Conservation (phyloP, 2,113 vertebrate species). For the Marcusenius ussheri region DNA sequence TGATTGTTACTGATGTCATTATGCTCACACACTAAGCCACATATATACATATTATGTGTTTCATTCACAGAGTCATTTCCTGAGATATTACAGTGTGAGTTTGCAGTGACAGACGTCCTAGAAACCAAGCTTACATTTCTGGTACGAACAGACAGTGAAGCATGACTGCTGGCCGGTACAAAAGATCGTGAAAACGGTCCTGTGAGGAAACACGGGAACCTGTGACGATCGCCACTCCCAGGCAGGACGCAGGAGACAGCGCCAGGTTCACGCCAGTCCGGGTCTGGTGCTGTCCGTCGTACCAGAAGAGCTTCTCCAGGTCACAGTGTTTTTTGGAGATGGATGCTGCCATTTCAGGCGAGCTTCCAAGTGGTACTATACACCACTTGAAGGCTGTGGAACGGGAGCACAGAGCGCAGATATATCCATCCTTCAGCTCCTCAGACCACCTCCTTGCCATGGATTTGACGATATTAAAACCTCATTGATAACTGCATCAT, state of each 20-base stretch:
- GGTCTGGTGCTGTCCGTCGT: background rate
- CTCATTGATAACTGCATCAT: background rate
- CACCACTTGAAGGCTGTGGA: background rate
- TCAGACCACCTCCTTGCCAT: background rate
- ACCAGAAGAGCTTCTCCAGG: background rate
- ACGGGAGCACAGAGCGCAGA: background rate
- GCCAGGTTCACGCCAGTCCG: background rate
- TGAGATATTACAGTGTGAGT: background rate
- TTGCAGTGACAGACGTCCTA: background rate
- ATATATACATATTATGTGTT: background rate
- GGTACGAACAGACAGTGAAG: background rate
- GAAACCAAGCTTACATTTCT: background rate
- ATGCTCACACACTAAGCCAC: background rate
- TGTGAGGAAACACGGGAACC: background rate
- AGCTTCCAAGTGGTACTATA: background rate
- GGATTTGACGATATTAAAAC: background rate
- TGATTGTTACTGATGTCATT: conserved; percentile 1
- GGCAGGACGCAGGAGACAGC: background rate
- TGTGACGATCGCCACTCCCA: background rate
- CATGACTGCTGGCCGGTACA: background rate
- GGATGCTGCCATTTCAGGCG: background rate
- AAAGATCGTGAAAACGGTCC: background rate
- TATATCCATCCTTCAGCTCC: background rate
- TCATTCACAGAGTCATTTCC: background rate
- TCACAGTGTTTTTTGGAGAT: background rate